Conservation (phyloP, 2,888 invertebrate genomes). For the Harpagoxenus sublaevis region DNA sequence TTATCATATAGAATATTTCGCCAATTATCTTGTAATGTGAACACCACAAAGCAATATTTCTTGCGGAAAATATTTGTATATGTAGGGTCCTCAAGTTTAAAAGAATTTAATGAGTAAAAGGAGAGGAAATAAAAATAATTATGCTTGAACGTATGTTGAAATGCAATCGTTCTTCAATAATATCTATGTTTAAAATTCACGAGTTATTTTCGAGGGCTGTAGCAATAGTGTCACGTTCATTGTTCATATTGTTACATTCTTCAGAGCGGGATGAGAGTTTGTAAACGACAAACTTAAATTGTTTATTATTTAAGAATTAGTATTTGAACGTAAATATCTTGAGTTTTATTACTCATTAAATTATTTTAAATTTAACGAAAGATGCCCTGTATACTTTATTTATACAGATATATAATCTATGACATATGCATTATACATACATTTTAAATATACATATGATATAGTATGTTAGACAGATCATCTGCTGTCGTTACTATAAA, state of each 20-base stretch:
- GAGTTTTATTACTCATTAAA: not conserved
- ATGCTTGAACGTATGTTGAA: not conserved
- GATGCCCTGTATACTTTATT: not conserved
- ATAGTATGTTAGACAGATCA: not conserved
- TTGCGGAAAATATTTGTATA: not conserved
- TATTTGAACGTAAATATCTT: not conserved
- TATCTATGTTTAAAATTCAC: not conserved
- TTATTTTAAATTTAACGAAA: not conserved
- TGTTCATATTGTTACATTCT: not conserved
- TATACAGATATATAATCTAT: not conserved
- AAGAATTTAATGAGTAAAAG: not conserved
- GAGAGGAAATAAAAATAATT: not conserved
- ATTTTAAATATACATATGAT: not conserved
- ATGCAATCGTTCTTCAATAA: not conserved
- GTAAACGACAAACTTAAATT: not conserved
- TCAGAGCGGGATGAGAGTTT: not conserved
- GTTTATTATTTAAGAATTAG: not conserved
- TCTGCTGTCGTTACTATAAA: not conserved
- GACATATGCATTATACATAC: not conserved
- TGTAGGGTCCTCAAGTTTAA: not conserved
- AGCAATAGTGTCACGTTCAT: not conserved
- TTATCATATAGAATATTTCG: constrained; percentile 9
- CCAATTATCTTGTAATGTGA: constrained; percentile 2
- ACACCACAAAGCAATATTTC: constrained; percentile 6
- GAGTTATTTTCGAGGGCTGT: not conserved